Conservation (phyloP, 2,113 vertebrate species). For the Micronycteris hirsuta region DNA sequence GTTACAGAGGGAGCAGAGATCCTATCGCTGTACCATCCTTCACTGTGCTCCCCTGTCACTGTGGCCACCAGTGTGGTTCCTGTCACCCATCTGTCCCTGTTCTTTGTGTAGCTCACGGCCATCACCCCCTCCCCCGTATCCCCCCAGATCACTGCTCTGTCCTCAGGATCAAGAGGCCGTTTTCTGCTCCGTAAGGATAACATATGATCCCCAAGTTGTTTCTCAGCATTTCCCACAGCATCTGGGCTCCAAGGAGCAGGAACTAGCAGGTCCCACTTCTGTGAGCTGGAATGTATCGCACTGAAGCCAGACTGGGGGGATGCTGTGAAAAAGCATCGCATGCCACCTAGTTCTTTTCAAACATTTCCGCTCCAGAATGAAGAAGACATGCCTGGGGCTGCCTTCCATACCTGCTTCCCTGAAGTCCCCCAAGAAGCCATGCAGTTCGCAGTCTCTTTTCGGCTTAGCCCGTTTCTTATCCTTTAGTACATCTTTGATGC, state of each 20-base stretch:
- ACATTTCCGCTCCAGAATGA: neutral
- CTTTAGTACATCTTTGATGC: neutral
- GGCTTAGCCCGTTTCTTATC: neutral
- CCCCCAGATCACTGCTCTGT: neutral
- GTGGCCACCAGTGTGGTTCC: neutral
- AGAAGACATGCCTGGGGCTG: neutral
- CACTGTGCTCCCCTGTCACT: rapidly evolving
- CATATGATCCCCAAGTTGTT: neutral
- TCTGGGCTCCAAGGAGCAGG: neutral
- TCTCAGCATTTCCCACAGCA: neutral
- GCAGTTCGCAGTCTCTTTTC: neutral
- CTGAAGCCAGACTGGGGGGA: neutral
- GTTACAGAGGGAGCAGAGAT: neutral
- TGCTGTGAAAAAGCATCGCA: rapidly evolving
- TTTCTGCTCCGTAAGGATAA: neutral
- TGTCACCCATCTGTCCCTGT: neutral
- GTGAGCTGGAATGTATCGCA: neutral
- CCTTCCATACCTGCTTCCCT: neutral
- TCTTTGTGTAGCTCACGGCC: neutral
- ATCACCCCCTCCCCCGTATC: neutral
- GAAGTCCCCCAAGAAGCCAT: no score
- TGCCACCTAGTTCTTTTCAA: neutral
- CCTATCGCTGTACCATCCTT: rapidly evolving
- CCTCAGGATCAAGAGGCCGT: neutral
- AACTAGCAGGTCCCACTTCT: neutral